phyloP scores from a whole-genome alignment of 2,113 vertebrate genomes.

The Globicephala melas region DNA sequence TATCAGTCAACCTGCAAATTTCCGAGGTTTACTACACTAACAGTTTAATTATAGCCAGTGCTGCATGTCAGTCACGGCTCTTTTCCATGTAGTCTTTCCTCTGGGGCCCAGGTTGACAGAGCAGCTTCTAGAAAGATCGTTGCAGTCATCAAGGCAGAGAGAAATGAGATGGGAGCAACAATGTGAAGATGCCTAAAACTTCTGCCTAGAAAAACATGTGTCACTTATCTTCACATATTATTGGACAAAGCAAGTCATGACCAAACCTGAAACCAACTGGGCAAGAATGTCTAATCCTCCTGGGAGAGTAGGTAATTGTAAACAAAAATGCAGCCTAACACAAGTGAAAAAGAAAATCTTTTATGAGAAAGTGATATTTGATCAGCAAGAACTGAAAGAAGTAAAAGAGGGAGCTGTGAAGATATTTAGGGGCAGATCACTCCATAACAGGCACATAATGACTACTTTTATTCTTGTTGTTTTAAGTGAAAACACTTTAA shows the following conservation, averaged over 20 bases:
- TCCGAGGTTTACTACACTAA: neutral
- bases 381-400: neutral
- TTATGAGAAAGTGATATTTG: neutral
- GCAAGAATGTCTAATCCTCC: neutral
- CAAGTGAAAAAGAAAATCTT: neutral
- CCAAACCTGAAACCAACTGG: neutral
- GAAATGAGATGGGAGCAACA: neutral
- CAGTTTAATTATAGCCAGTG: neutral
- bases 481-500: conserved; percentile 58
- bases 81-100: neutral
- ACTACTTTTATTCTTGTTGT: conserved; percentile 48
- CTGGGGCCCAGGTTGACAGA: neutral
- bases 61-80: neutral
- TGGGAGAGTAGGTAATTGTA: neutral
- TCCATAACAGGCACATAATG: conserved; percentile 32
- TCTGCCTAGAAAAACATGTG: neutral
- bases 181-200: neutral
- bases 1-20: neutral
- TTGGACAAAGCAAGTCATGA: neutral
- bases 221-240: neutral
- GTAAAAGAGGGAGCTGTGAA: neutral
- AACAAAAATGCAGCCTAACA: neutral
- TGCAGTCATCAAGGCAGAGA: neutral
- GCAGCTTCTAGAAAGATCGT: neutral
- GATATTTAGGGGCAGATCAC: neutral